phyloP scores from a whole-genome alignment of 2,797 vertebrate genomes.

The Phoeniculus purpureus region DNA sequence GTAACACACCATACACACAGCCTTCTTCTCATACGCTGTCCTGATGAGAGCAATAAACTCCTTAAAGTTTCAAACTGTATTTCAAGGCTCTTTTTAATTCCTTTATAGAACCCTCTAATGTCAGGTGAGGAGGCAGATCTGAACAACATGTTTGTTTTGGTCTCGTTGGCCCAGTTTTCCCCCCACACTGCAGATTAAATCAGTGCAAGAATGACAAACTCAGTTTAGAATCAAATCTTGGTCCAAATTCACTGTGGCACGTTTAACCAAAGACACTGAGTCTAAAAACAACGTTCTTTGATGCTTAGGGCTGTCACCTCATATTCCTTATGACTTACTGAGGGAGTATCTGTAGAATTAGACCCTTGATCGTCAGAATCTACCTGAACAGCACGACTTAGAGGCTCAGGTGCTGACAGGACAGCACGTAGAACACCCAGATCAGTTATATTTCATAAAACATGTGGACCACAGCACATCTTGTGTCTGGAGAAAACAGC shows the following conservation, averaged over 20 bases:
- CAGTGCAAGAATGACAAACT: constrained; percentile 1
- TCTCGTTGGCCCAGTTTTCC: background rate
- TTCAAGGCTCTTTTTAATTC: background rate
- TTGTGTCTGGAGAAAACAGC: background rate
- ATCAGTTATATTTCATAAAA: background rate
- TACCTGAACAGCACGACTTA: background rate
- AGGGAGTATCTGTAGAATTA: background rate
- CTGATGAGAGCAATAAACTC: constrained; percentile 39
- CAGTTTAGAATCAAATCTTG: background rate
- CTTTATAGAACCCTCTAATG: background rate
- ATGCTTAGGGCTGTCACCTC: background rate
- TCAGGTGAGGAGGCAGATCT: constrained; percentile 8
- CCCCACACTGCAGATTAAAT: background rate
- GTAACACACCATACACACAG: constrained; percentile 16
- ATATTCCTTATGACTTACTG: background rate
- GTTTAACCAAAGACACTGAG: background rate
- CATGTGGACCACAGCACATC: background rate
- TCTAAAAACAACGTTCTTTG: constrained; percentile 13
- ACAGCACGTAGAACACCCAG: background rate
- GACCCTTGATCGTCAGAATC: background rate
- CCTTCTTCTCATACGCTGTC: constrained; percentile 18
- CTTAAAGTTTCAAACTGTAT: constrained; percentile 10
- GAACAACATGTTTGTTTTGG: constrained; percentile 24
- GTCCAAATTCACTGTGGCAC: background rate
- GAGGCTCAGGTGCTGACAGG: background rate